Evolutionary conservation across 1,140 invertebrate genomes (phyloP), one percentile per base, ranked within the genome.

Genomic region (Drosophila subobscura): DNA sequence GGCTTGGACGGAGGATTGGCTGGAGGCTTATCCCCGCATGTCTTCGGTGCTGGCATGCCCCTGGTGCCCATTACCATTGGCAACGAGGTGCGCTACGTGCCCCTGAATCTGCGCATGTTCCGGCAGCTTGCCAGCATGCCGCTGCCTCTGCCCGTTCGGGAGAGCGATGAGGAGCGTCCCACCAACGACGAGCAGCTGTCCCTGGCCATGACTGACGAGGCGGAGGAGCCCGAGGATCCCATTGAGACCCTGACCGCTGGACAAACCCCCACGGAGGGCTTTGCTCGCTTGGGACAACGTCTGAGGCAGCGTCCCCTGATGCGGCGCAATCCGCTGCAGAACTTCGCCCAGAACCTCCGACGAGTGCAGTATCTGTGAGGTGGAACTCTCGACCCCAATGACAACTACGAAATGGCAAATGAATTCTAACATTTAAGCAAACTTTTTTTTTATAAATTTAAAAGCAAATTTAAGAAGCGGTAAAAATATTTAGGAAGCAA

Each of bases 1-100:
- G 44, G 45, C 3, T 4, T 63, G 41, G 10, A 20, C 6, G 54
- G 33, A 0, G 70, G 42, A 8, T 4, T 49, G 25, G 4, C 3
- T n/a, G 55, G 12, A 2, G 45, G 45, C 2, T 16, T 20, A 0
- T 20, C 16, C 16, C 16, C 16, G 0, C 16, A 20, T 1, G 16
- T 20, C 16, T 20, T 45, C 4, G 8, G 0, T 3, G 40, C 46
- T 1, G 53, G 27, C 1, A 50, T 86, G 2, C 81, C 81, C 1
- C 20, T 85, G n/a, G 80, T 85, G 6, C 80, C 80, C 4, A 45
- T 85, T 16, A 77, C 72, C 6, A 37, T 86, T 29, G 79, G 79
- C 60, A 85, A 86, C 49, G 67, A 79, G 3, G 81, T 85, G 33
- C 56, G 63, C 22, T 85, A 85, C 42, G 68, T 86, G 3, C 81